phyloP scores from a whole-genome alignment of 2,888 invertebrate genomes.

The Gandaritis pyraliata region DNA sequence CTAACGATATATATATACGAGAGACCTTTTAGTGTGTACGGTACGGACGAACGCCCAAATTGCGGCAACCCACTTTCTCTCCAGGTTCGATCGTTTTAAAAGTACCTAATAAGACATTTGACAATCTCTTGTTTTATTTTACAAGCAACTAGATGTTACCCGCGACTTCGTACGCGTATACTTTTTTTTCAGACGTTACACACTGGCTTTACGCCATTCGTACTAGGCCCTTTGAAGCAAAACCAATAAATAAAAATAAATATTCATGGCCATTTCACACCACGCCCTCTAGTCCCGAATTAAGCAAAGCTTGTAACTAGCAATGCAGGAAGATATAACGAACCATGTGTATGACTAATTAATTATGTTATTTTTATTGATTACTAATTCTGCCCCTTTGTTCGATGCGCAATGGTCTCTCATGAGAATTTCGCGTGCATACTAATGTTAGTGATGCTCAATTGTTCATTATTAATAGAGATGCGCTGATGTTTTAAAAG shows the following conservation, averaged over 20 bases:
- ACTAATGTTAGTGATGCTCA: conserved; percentile 22
- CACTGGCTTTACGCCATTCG: too few species aligned
- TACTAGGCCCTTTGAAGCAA: too few species aligned
- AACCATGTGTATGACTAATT: conserved; percentile 21
- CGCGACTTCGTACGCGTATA: too few species aligned
- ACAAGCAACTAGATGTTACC: too few species aligned
- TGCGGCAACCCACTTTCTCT: conserved; percentile 57
- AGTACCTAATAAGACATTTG: conserved; percentile 32
- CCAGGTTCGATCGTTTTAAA: conserved; percentile 33
- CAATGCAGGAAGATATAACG: conserved; percentile 20
- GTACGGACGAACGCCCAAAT: conserved; percentile 47
- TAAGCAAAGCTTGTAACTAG: too few species aligned
- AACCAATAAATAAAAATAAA: too few species aligned
- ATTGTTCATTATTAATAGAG: conserved; percentile 25
- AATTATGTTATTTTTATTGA: conserved; percentile 5
- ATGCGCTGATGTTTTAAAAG: background rate
- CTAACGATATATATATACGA: conserved; percentile 6
- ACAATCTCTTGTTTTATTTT: conserved; percentile 21
- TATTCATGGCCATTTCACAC: too few species aligned
- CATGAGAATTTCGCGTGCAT: conserved; percentile 37
- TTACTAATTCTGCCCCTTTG: conserved; percentile 30
- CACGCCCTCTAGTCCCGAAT: too few species aligned
- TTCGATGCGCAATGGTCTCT: conserved; percentile 36
- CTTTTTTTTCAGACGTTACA: too few species aligned
- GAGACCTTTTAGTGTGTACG: conserved; percentile 13